These are phyloP conservation scores for Drosophila carrolli DNA, from an alignment of 1,140 invertebrate species.

Conservation along the genomic window DNA sequence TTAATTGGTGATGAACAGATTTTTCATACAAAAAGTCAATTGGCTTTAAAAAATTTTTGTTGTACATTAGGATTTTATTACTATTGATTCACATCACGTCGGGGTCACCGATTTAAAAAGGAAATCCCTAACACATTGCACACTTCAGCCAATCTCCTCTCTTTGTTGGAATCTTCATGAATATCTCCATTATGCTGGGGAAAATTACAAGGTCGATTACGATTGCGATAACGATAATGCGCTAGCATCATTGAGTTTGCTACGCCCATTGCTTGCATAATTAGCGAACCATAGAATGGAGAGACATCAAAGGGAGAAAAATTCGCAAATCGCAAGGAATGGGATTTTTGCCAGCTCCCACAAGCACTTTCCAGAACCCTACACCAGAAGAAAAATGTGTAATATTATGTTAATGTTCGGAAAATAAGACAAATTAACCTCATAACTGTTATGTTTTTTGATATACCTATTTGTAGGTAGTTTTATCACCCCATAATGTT, in stretches of 20 bases:
- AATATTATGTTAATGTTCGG: no score
- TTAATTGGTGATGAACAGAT: background rate
- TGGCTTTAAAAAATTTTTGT: background rate
- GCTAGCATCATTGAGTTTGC: constrained; percentile 30
- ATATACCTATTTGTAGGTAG: no score
- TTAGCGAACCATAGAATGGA: constrained; percentile 7
- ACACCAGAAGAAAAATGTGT: background rate
- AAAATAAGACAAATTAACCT: no score
- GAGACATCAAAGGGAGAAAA: background rate
- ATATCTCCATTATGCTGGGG: constrained; percentile 8
- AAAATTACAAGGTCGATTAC: constrained; percentile 33
- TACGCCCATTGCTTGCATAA: constrained; percentile 32
- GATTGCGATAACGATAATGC: constrained; percentile 38
- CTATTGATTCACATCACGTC: constrained; percentile 18
- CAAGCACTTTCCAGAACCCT: background rate
- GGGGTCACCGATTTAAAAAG: constrained; percentile 8
- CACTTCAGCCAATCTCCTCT: background rate
- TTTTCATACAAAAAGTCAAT: background rate
- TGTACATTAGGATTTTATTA: background rate
- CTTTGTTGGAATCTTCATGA: constrained; percentile 4
- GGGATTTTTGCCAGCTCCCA: background rate
- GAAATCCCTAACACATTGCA: background rate
- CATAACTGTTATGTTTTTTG: no score
- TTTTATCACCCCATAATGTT: no score
- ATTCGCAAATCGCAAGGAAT: constrained; percentile 5